A percentile compares a stretch with the other conserved stretches of the same genome.
Conservation (phyloP, 2,113 vertebrate species). For the Microtus pennsylvanicus region DNA sequence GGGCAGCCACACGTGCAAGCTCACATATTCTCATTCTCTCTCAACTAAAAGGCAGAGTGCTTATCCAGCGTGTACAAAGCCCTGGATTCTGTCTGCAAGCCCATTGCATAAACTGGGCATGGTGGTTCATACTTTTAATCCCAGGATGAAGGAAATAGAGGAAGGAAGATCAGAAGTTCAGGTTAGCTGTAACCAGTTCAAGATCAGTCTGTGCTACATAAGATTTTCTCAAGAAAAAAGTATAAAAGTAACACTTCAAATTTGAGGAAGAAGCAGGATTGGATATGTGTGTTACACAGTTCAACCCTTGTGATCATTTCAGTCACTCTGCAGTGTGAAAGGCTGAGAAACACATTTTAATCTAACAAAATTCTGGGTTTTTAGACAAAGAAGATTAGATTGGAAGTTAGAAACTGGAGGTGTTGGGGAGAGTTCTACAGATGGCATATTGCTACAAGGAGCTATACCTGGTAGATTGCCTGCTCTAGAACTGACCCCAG, state of each 20-base stretch:
- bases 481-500: background rate
- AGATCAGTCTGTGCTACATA: background rate
- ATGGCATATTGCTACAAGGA: background rate
- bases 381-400: background rate
- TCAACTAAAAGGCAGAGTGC: background rate
- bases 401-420: background rate
- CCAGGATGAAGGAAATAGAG: background rate
- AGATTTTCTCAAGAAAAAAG: background rate
- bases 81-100: background rate
- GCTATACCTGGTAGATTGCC: background rate
- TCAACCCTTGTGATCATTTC: background rate
- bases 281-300: background rate
- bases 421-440: background rate
- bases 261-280: accelerated
- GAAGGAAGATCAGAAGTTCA: background rate
- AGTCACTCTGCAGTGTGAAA: background rate
- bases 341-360: background rate
- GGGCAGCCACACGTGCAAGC: background rate
- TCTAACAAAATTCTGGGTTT: background rate
- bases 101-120: background rate
- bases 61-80: background rate
- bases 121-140: background rate
- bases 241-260: background rate
- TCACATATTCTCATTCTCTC: background rate
- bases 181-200: background rate